Evolutionary conservation across 2,113 vertebrate species (phyloP).

Genomic region (Gymnocephalus cernua): DNA sequence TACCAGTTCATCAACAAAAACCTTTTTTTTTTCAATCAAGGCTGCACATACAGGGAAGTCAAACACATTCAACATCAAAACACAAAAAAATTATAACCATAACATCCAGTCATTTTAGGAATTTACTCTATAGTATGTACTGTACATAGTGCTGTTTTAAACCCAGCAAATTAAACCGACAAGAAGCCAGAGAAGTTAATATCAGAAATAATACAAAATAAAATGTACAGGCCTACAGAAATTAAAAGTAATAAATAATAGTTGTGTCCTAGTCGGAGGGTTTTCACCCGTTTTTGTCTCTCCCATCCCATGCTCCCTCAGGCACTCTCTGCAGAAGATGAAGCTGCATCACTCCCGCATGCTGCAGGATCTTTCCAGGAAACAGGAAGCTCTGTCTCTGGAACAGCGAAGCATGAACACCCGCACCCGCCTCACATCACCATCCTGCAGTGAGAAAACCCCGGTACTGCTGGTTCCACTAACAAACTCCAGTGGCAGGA

Average conservation of each 20-base stretch:
- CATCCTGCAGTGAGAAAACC: neutral
- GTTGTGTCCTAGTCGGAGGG: no score
- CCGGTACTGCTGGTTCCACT: slow-evolving; percentile 67
- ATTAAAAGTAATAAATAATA: neutral
- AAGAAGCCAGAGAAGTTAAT: neutral
- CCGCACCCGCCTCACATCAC: slow-evolving; percentile 54
- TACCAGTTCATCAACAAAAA: neutral
- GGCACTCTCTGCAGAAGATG: slow-evolving; percentile 87
- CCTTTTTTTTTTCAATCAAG: neutral
- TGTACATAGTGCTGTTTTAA: neutral
- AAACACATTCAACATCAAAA: neutral
- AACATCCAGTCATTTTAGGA: neutral
- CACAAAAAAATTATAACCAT: neutral
- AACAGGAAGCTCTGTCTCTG: slow-evolving; percentile 82
- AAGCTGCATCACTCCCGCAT: slow-evolving; percentile 88
- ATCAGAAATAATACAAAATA: neutral
- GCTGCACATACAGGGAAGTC: neutral
- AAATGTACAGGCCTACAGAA: neutral
- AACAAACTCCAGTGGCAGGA: slow-evolving; percentile 80
- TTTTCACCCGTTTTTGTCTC: neutral
- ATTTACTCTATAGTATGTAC: neutral
- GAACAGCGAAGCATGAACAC: slow-evolving; percentile 78
- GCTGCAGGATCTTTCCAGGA: slow-evolving; percentile 86
- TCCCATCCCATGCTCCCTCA: slow-evolving; percentile 45
- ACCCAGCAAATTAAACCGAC: neutral